These are phyloP conservation scores for Nannobrachium achirus DNA, from an alignment of 2,113 vertebrate species.

Conservation along the genomic window DNA sequence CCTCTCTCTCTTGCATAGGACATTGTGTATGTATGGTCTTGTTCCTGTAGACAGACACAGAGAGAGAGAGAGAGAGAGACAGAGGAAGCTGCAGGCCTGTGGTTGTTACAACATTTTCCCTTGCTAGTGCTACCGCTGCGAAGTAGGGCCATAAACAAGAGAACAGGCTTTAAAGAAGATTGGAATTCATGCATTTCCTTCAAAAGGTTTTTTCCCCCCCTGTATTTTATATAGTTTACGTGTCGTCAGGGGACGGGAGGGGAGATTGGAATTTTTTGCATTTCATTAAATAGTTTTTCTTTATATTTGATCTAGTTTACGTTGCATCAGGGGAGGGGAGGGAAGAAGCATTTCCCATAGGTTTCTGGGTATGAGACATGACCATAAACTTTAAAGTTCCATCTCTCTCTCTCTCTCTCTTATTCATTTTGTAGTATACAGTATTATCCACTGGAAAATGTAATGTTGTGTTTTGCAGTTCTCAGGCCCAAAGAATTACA, in stretches of 20 bases:
- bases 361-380: too few relatives aligned
- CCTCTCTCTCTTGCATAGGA: conserved; percentile 59
- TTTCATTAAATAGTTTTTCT: too few relatives aligned
- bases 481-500: conserved; percentile 5
- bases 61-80: conserved; percentile 14
- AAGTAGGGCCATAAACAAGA: conserved; percentile 47
- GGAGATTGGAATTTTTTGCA: too few relatives aligned
- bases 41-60: conserved; percentile 19
- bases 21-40: conserved; percentile 48
- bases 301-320: too few relatives aligned
- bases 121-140: conserved; percentile 15
- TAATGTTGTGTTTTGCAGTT: neutral
- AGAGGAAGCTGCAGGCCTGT: conserved; percentile 31
- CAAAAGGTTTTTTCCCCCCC: neutral
- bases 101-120: conserved; percentile 28
- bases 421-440: too few relatives aligned
- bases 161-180: neutral
- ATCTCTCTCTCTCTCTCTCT: too few relatives aligned
- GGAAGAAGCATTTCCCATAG: too few relatives aligned
- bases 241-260: too few relatives aligned
- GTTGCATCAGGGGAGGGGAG: too few relatives aligned
- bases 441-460: conserved; percentile 24
- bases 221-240: too few relatives aligned
- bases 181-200: conserved; percentile 20
- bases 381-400: too few relatives aligned